Conservation (phyloP, 2,797 vertebrate genomes). For the Hippopotamyrus pictus region DNA sequence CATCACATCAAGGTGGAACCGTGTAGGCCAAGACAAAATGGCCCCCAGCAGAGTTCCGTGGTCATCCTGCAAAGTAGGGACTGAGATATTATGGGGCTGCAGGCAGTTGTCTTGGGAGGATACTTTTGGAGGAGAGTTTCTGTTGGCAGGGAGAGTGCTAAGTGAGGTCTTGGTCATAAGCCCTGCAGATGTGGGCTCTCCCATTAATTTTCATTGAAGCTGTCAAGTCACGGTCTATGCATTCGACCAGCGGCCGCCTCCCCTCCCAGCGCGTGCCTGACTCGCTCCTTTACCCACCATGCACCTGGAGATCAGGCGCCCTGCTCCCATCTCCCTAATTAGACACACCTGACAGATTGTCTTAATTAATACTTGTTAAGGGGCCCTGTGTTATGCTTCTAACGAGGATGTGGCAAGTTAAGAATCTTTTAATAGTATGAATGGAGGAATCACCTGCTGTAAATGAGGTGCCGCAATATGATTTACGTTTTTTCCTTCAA, state of each 20-base stretch:
- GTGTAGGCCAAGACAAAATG: neutral
- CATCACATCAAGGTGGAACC: neutral
- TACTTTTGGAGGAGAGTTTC: neutral
- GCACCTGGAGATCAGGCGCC: constrained; percentile 13
- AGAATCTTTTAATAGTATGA: constrained; percentile 41
- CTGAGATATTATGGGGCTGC: neutral
- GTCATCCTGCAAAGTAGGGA: neutral
- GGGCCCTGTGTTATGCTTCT: constrained; percentile 37
- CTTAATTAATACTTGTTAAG: constrained; percentile 44
- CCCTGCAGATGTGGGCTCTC: constrained; percentile 5
- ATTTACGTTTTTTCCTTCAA: constrained; percentile 35
- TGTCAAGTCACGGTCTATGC: constrained; percentile 11
- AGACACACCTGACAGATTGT: constrained; percentile 48
- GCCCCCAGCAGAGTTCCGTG: neutral
- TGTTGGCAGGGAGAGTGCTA: neutral
- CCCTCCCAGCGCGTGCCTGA: neutral
- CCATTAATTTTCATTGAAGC: constrained; percentile 25
- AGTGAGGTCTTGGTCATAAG: neutral
- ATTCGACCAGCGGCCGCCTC: neutral
- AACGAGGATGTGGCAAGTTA: constrained; percentile 43
- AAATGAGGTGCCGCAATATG: constrained; percentile 35
- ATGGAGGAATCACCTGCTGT: constrained; percentile 47
- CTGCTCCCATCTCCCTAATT: constrained; percentile 31
- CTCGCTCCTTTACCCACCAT: constrained; percentile 5
- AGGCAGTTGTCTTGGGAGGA: neutral